A percentile compares a stretch with the other conserved stretches of the same genome.
phyloP scores from a whole-genome alignment of 2,113 vertebrate genomes.

The Maccullochella peelii region DNA sequence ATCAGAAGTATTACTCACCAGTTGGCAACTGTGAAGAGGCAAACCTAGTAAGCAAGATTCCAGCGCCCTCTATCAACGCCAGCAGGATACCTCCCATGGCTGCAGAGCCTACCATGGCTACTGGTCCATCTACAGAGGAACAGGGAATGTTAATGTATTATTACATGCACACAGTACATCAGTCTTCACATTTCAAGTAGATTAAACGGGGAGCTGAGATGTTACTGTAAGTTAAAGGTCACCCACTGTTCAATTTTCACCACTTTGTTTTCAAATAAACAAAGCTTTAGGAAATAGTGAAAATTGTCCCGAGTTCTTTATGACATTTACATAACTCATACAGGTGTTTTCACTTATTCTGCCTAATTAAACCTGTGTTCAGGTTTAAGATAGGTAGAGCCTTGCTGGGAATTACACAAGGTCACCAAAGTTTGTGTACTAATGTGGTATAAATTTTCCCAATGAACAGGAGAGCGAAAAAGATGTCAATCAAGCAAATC shows the following conservation, averaged over 20 bases:
- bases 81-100: constrained; percentile 96
- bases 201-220: background rate
- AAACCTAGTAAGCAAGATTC: constrained; percentile 94
- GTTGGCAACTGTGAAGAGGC: constrained; percentile 94
- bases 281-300: background rate
- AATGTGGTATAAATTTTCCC: background rate
- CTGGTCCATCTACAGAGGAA: constrained; percentile 87
- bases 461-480: background rate
- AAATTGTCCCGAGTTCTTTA: background rate
- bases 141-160: background rate
- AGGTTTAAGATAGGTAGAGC: background rate
- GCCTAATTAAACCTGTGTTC: too few relatives aligned
- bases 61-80: constrained; percentile 95
- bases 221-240: background rate
- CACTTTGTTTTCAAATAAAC: background rate
- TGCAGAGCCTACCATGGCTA: constrained; percentile 96
- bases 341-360: background rate
- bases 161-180: background rate
- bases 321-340: background rate
- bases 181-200: background rate
- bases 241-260: background rate
- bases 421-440: background rate
- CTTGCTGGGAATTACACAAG: background rate
- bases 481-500: background rate
- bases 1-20: constrained; percentile 82